Base-by-base conservation (phyloP, 2,797 vertebrate genomes). In the Champsocephalus esox region DNA sequence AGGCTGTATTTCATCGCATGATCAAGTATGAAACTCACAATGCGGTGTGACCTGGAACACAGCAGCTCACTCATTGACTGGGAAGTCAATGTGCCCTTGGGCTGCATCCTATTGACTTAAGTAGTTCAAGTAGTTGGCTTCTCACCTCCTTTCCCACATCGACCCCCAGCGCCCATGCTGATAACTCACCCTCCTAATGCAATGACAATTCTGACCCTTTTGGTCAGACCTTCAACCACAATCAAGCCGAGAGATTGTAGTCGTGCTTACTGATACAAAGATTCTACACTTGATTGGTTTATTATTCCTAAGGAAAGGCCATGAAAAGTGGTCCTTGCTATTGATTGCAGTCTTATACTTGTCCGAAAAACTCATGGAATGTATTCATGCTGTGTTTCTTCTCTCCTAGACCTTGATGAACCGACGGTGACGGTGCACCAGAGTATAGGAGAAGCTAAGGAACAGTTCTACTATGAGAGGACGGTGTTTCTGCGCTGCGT, bases 401-500 rank as follows among this genome's bases (percentile, higher is more conserved):
- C 55, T 62, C 73, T 57, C 66, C 12, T 94, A 99, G 98, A 99
- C 92, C 92, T 99, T 85, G 98, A 99, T 19, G 97, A 98, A 60
- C 98, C 98, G 0, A 93, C 98, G 52, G 97, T 99, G 74, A 99
- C 98, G 3, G 98, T 99, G 50, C 98, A 99, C 92, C 98, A 99
- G 93, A 99, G 98, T 81, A 98, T 99, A 32, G 98, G 98, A n/a
- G 98, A 99, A 58, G 98, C 98, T 0, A 99, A 99, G 85, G 98
- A 99, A 57, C 97, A 99, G 90, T 99, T 99, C 82, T 99, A 99
- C 88, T 99, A 99, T 4, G 98, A 99, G 90, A 92, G 97, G 79
- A 99, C 98, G 0, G 98, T 99, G 87, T 99, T 99, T 70, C 96
- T 99, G 73, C 95, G 98, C 72, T 99, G 98, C 0, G 97, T 98